Evolutionary conservation across 2,797 vertebrate genomes (phyloP).

Genomic region (Myiothlypis coronata): DNA sequence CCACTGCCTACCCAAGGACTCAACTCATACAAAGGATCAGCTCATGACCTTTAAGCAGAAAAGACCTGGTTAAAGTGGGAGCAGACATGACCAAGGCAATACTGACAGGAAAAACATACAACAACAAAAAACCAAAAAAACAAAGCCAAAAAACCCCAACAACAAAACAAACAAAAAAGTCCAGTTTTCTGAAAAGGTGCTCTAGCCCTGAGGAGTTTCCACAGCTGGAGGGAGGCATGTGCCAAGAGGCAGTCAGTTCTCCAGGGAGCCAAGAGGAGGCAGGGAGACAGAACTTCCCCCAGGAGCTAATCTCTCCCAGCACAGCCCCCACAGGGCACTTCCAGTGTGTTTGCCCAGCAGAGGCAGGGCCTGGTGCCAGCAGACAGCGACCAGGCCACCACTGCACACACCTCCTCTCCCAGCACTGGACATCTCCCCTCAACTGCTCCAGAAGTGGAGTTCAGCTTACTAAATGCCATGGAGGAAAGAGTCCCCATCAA

Average conservation of each 20-base stretch:
- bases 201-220: not conserved
- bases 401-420: not conserved
- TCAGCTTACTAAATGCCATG: not conserved
- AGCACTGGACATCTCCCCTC: not conserved
- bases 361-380: accelerated
- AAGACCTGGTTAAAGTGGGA: not conserved
- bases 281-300: not conserved
- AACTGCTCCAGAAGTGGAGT: not conserved
- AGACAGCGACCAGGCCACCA: not conserved
- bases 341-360: not conserved
- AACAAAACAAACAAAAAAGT: not conserved
- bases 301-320: not conserved
- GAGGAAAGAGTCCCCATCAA: not conserved
- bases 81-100: not conserved
- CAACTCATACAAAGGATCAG: not conserved
- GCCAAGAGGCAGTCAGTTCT: not conserved
- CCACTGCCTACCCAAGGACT: not conserved
- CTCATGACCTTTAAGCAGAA: not conserved
- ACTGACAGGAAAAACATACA: not conserved
- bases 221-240: not conserved
- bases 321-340: not conserved
- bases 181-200: not conserved
- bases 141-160: not conserved
- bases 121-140: not conserved
- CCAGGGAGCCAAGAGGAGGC: not conserved